phyloP scores from a whole-genome alignment of 2,888 invertebrate genomes.

The Masnerella sp. region DNA sequence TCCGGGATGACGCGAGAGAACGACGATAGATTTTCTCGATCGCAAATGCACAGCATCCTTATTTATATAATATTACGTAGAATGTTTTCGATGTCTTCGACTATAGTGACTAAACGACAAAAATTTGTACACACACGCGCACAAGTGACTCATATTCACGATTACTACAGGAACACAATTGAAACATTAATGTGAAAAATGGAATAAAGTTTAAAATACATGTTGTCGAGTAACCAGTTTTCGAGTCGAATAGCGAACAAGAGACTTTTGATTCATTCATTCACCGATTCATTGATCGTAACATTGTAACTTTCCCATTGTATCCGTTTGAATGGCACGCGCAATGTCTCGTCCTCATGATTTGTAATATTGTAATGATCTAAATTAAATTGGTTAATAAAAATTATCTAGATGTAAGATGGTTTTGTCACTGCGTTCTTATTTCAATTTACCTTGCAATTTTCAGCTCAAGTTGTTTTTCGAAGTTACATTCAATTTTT shows the following conservation, averaged over 20 bases:
- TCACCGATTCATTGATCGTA: slow-evolving; percentile 74
- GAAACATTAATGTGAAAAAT: slow-evolving; percentile 73
- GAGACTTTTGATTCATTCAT: slow-evolving; percentile 70
- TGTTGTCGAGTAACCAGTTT: slow-evolving; percentile 77
- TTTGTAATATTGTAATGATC: slow-evolving; percentile 76
- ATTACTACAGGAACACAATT: slow-evolving; percentile 68
- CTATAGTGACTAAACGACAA: slow-evolving; percentile 72
- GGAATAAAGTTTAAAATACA: slow-evolving; percentile 66
- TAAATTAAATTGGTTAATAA: slow-evolving; percentile 76
- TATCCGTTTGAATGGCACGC: slow-evolving; percentile 74
- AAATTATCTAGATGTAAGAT: slow-evolving; percentile 77
- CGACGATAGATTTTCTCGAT: slow-evolving; percentile 55
- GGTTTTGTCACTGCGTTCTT: not conserved
- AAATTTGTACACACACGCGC: slow-evolving; percentile 76
- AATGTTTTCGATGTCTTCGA: slow-evolving; percentile 78
- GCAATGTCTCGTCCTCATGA: slow-evolving; percentile 72
- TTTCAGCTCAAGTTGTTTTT: no score
- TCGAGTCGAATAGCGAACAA: slow-evolving; percentile 75
- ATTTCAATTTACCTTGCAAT: not conserved
- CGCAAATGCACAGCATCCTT: slow-evolving; percentile 72
- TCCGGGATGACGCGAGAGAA: no score
- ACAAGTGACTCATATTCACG: slow-evolving; percentile 74
- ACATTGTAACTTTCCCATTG: slow-evolving; percentile 75
- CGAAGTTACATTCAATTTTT: no score
- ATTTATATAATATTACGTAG: slow-evolving; percentile 75